These are phyloP conservation scores for Rhogogaster chlorosoma DNA, from an alignment of 2,888 invertebrate genomes.

Conservation along the genomic window DNA sequence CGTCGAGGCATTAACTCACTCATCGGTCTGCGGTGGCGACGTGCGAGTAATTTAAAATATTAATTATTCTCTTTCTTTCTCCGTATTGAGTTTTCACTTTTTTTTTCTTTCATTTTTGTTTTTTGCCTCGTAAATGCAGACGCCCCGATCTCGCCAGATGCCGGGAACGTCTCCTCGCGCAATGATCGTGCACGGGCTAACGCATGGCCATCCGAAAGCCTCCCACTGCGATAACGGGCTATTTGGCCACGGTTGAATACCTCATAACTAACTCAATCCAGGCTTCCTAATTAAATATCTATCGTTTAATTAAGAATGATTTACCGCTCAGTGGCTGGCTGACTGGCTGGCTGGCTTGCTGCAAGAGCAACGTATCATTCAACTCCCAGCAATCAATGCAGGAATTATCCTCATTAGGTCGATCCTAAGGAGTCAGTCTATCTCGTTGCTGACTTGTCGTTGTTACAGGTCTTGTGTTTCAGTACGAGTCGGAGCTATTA, in stretches of 20 bases:
- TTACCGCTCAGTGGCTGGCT: slow-evolving; percentile 63
- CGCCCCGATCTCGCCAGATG: slow-evolving; percentile 50
- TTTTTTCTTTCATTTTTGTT: neutral
- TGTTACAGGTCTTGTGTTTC: slow-evolving; percentile 37
- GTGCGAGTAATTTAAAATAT: slow-evolving; percentile 5
- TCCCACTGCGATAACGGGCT: slow-evolving; percentile 71
- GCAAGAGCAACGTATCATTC: slow-evolving; percentile 64
- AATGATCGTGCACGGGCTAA: slow-evolving; percentile 53
- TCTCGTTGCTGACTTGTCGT: slow-evolving; percentile 59
- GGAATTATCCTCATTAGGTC: slow-evolving; percentile 77
- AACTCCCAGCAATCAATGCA: slow-evolving; percentile 74
- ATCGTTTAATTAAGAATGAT: slow-evolving; percentile 77
- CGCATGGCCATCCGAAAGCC: slow-evolving; percentile 71
- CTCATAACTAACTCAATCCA: slow-evolving; percentile 73
- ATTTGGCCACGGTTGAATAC: slow-evolving; percentile 61
- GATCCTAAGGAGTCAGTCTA: slow-evolving; percentile 61
- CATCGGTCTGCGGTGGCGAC: slow-evolving; percentile 36
- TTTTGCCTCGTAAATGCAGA: slow-evolving; percentile 18
- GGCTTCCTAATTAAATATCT: slow-evolving; percentile 75
- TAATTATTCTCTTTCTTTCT: slow-evolving; percentile 1
- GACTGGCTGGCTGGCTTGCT: slow-evolving; percentile 24
- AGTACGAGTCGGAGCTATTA: slow-evolving; percentile 68
- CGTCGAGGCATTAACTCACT: slow-evolving; percentile 21
- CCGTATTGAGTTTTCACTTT: neutral
- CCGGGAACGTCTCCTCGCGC: slow-evolving; percentile 30